Percentiles rank a stretch among this genome's conserved stretches.
Conservation (phyloP, 2,113 vertebrate species). For the Quiscalus mexicanus region DNA sequence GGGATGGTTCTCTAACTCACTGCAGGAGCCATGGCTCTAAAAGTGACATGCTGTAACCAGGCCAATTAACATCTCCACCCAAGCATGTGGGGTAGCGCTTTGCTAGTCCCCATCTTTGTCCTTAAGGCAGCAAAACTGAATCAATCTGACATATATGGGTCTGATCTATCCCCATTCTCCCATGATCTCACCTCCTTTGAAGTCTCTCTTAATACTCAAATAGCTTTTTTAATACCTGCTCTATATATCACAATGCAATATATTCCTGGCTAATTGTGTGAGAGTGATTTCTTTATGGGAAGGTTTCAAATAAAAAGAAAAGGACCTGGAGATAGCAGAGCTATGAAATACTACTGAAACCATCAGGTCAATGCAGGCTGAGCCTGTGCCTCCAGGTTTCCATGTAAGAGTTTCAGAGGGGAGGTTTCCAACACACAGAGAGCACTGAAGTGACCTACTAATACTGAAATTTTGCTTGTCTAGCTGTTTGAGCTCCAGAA, state of each 20-base stretch:
- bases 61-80: background rate
- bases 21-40: background rate
- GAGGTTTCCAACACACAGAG: background rate
- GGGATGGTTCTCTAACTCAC: background rate
- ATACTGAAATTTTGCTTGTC: background rate
- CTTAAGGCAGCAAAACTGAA: background rate
- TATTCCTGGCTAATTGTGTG: background rate
- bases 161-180: background rate
- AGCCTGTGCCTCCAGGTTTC: background rate
- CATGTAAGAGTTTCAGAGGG: background rate
- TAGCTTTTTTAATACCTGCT: slow-evolving; percentile 44
- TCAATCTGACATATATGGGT: background rate
- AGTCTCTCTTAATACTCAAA: slow-evolving; percentile 4
- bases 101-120: background rate
- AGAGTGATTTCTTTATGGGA: background rate
- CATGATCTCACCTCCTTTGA: slow-evolving; percentile 40
- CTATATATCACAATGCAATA: slow-evolving; percentile 34
- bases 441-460: background rate
- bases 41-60: background rate
- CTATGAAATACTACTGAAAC: background rate
- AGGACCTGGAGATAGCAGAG: background rate
- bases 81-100: background rate
- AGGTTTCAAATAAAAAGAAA: background rate
- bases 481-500: background rate
- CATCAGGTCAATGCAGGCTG: background rate